These are phyloP conservation scores for Sebastes steindachneri DNA, from an alignment of 2,797 vertebrate species.

Conservation along the genomic window DNA sequence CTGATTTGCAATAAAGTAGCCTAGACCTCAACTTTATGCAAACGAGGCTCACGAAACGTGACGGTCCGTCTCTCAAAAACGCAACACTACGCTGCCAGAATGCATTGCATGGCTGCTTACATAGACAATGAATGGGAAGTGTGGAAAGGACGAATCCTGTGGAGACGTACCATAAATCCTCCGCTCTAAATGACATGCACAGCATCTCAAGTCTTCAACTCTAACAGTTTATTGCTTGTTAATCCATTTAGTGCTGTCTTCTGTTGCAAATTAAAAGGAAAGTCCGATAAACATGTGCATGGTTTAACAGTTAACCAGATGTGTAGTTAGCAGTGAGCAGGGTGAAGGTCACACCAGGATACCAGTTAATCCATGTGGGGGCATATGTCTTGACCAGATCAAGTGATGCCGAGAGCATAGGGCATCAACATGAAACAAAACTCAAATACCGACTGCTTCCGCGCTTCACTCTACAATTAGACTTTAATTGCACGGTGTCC, in stretches of 20 bases:
- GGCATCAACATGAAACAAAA: conserved; percentile 2
- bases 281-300: not conserved
- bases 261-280: not conserved
- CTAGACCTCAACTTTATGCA: too few relatives aligned
- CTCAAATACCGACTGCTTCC: conserved; percentile 6
- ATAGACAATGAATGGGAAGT: too few relatives aligned
- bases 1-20: too few relatives aligned
- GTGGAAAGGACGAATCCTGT: too few relatives aligned
- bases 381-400: conserved; percentile 12
- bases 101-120: too few relatives aligned
- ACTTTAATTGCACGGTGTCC: conserved; percentile 11
- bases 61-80: too few relatives aligned
- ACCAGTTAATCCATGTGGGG: conserved; percentile 10
- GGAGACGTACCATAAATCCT: not conserved
- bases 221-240: not conserved
- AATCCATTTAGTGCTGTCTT: conserved; percentile 28
- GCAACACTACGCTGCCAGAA: too few relatives aligned
- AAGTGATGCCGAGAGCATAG: not conserved
- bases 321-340: not conserved
- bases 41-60: too few relatives aligned
- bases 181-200: not conserved
- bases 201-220: not conserved
- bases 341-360: not conserved
- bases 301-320: not conserved
- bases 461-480: conserved; percentile 1